Evolutionary conservation across 2,888 invertebrate genomes (phyloP).

Genomic region (Oligia latruncula): DNA sequence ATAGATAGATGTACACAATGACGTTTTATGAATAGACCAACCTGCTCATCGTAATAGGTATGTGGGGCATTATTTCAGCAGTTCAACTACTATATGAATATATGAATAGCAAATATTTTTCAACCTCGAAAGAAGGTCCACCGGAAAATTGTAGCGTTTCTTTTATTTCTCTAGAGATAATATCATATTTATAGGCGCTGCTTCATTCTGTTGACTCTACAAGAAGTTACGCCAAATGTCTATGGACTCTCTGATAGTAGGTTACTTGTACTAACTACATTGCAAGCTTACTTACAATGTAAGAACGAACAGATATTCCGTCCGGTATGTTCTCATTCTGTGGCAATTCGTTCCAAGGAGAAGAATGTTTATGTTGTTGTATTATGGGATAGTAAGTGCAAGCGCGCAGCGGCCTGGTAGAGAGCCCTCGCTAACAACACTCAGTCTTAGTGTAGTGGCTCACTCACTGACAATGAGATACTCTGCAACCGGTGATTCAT

Average conservation of each 20-base stretch:
- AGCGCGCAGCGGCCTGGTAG: not conserved
- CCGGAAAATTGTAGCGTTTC: slow-evolving; percentile 12
- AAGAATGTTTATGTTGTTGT: not conserved
- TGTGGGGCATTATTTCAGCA: slow-evolving; percentile 4
- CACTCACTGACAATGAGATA: not conserved
- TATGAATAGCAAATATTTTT: slow-evolving; percentile 6
- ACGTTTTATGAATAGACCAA: not conserved
- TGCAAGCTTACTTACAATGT: too few species aligned
- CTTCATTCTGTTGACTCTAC: not conserved
- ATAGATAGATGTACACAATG: not conserved
- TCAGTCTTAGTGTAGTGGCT: not conserved
- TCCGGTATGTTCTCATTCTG: not conserved
- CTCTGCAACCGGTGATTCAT: not conserved
- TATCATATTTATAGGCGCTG: slow-evolving; percentile 1
- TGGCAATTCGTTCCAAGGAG: not conserved
- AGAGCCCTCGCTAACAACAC: not conserved
- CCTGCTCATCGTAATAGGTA: not conserved
- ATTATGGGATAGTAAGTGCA: not conserved
- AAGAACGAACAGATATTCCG: slow-evolving; percentile 7
- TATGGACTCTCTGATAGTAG: not conserved
- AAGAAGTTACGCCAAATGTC: not conserved
- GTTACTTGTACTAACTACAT: not conserved
- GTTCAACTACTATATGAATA: not conserved
- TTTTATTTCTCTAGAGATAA: slow-evolving; percentile 17
- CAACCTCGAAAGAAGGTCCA: slow-evolving; percentile 17